These are phyloP conservation scores for Bubo scandiacus DNA, from an alignment of 2,113 vertebrate species.

Conservation along the genomic window DNA sequence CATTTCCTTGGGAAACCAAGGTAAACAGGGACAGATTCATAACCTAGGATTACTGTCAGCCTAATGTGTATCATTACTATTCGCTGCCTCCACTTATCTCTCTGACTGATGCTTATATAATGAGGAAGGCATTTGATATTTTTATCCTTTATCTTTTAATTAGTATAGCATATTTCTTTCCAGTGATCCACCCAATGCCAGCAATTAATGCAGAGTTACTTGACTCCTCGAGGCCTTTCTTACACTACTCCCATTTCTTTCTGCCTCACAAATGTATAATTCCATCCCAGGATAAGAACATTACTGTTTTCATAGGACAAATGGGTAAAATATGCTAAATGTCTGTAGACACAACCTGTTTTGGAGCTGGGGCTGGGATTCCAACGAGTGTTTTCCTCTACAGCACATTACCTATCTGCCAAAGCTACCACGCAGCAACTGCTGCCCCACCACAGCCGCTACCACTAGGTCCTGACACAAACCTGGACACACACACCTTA, in stretches of 20 bases:
- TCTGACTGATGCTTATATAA: conserved; percentile 7
- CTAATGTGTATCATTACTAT: not conserved
- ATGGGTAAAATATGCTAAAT: not conserved
- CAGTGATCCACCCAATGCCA: not conserved
- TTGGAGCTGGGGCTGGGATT: not conserved
- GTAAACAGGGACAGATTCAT: not conserved
- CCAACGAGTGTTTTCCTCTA: not conserved
- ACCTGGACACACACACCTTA: not conserved
- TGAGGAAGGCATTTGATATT: conserved; percentile 7
- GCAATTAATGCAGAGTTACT: not conserved
- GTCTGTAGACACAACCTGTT: not conserved
- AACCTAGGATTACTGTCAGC: not conserved
- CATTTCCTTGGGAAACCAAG: not conserved
- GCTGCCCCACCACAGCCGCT: not conserved
- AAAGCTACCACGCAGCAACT: rapidly evolving
- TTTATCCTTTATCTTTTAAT: conserved; percentile 44
- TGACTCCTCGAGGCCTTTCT: not conserved
- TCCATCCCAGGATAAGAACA: not conserved
- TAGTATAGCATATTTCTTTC: conserved; percentile 11
- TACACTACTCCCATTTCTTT: not conserved
- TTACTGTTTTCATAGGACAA: not conserved
- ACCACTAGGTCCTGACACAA: not conserved
- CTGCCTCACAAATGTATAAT: not conserved
- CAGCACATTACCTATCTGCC: not conserved
- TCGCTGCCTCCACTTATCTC: not conserved